Percentiles rank a stretch among this genome's conserved stretches.
Evolutionary conservation across 2,888 invertebrate species (phyloP).

Genomic region (Morpho deidamia): DNA sequence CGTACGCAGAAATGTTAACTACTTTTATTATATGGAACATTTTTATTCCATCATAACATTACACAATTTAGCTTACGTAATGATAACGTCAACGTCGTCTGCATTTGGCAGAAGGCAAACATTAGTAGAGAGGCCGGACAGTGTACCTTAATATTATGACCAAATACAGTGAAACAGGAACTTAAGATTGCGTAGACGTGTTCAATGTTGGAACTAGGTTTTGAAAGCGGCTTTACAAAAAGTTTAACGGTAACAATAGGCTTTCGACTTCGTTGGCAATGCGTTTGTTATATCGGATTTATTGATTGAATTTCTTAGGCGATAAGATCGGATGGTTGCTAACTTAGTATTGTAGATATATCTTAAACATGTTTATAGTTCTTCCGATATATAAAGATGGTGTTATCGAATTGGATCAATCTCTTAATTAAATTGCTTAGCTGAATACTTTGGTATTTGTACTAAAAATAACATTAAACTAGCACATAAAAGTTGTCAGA

Average conservation of each 20-base stretch:
- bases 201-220: conserved; percentile 19
- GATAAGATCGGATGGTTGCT: conserved; percentile 19
- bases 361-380: conserved; percentile 9
- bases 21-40: no score
- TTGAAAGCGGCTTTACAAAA: conserved; percentile 25
- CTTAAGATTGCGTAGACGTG: conserved; percentile 19
- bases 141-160: conserved; percentile 19
- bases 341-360: conserved; percentile 5
- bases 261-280: conserved; percentile 15
- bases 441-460: no score
- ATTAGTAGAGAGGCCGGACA: conserved; percentile 18
- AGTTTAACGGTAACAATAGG: conserved; percentile 23
- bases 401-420: conserved; percentile 10
- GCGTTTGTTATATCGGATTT: conserved; percentile 24
- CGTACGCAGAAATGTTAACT: no score
- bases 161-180: conserved; percentile 23
- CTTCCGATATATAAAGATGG: conserved; percentile 9
- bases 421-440: conserved; percentile 1
- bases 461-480: no score
- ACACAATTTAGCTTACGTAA: neutral
- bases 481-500: no score
- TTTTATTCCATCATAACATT: neutral
- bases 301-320: conserved; percentile 25
- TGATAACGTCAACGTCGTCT: conserved; percentile 1
- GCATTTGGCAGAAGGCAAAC: conserved; percentile 20